Evolutionary conservation across 2,113 vertebrate genomes (phyloP).

Genomic region (Apodemus sylvaticus): DNA sequence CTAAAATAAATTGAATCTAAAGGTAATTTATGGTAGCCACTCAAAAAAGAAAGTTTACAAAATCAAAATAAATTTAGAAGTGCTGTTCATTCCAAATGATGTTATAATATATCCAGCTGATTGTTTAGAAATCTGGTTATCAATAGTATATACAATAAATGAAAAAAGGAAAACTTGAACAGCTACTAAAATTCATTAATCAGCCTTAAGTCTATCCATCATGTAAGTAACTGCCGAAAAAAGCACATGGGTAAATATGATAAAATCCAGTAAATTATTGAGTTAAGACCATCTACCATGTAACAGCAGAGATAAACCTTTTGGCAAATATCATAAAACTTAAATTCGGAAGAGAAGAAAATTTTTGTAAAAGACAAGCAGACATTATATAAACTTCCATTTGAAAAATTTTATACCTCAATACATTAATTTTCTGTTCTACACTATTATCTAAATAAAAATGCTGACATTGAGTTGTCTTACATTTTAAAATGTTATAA

Average conservation of each 20-base stretch:
- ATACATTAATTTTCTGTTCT: background rate
- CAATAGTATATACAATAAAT: constrained; percentile 47
- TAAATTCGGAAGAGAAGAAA: background rate
- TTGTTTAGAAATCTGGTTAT: constrained; percentile 26
- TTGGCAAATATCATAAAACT: constrained; percentile 8
- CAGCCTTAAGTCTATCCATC: background rate
- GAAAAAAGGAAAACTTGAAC: constrained; percentile 12
- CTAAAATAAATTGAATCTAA: constrained; percentile 32
- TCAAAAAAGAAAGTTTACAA: constrained; percentile 5
- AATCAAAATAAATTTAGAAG: constrained; percentile 50
- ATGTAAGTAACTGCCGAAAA: background rate
- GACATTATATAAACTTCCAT: background rate
- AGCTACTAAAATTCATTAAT: constrained; percentile 22
- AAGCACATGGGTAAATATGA: too few species aligned
- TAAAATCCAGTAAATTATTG: background rate
- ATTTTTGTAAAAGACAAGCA: background rate
- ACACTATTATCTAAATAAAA: background rate
- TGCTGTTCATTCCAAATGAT: background rate
- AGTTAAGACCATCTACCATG: background rate
- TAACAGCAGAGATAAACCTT: background rate
- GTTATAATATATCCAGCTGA: constrained; percentile 46
- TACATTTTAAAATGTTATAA: background rate
- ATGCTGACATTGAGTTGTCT: background rate
- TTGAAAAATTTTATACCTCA: background rate
- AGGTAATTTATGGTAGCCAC: constrained; percentile 50